A percentile compares a stretch with the other conserved stretches of the same genome.
Conservation (phyloP, 2,797 vertebrate genomes). For the Gastrophryne carolinensis region DNA sequence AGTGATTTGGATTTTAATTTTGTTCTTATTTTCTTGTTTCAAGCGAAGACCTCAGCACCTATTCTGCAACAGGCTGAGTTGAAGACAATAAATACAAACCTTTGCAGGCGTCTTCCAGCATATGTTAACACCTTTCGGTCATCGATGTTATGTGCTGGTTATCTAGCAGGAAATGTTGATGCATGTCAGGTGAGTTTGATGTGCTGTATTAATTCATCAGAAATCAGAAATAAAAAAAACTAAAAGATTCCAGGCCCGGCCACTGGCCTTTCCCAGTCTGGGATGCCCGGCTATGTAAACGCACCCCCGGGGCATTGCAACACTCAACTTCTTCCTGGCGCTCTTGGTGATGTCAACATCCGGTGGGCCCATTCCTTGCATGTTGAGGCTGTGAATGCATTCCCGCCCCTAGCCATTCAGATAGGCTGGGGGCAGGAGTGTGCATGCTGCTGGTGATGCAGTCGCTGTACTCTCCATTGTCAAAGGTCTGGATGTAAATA, state of each 20-base stretch:
- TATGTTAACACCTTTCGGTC: constrained; percentile 12
- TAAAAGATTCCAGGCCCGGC: too few species aligned
- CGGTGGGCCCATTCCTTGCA: background rate
- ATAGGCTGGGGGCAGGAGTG: too few species aligned
- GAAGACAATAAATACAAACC: background rate
- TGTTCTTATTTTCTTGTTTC: background rate
- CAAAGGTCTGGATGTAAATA: too few species aligned
- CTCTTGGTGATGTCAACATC: too few species aligned
- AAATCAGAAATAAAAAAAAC: background rate
- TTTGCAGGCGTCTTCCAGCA: constrained; percentile 18
- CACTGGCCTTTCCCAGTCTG: too few species aligned
- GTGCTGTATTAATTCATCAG: constrained; percentile 37
- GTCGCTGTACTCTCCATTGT: too few species aligned
- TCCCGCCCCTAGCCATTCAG: too few species aligned
- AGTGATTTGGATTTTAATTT: background rate
- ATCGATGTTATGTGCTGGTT: constrained; percentile 49
- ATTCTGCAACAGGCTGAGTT: constrained; percentile 34
- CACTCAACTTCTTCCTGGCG: too few species aligned
- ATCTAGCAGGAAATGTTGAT: constrained; percentile 15
- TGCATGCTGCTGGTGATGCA: too few species aligned
- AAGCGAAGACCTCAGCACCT: background rate
- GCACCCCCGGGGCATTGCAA: too few species aligned
- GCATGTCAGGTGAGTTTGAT: constrained; percentile 38
- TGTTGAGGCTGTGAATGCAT: background rate
- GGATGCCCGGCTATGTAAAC: too few species aligned